Conservation (phyloP, 2,113 vertebrate genomes). For the Octodon degus region DNA sequence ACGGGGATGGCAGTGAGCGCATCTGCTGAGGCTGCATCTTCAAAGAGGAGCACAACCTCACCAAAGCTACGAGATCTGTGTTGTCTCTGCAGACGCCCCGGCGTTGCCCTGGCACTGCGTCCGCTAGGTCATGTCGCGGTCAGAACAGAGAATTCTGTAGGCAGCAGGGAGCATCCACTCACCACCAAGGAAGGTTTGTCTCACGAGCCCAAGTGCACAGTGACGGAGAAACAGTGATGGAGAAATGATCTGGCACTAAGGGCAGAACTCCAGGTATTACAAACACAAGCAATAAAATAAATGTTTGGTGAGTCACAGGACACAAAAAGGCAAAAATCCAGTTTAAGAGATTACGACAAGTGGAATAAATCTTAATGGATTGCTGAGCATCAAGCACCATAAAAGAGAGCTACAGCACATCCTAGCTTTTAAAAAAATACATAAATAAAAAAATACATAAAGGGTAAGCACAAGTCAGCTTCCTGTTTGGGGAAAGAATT, state of each 20-base stretch:
- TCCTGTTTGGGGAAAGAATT: neutral
- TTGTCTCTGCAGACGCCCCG: fast-evolving
- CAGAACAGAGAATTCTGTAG: neutral
- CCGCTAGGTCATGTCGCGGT: neutral
- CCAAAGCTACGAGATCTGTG: fast-evolving
- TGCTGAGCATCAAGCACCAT: neutral
- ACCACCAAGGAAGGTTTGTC: neutral
- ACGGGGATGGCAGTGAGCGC: neutral
- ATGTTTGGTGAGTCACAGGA: neutral
- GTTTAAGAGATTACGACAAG: neutral
- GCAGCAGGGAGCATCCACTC: neutral
- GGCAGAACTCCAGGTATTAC: neutral
- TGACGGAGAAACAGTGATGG: neutral
- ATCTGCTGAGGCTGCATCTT: fast-evolving
- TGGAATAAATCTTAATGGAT: neutral
- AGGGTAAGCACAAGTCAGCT: neutral
- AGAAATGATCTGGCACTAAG: neutral
- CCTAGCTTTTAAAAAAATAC: neutral
- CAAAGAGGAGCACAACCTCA: fast-evolving
- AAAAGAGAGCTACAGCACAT: neutral
- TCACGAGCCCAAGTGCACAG: fast-evolving
- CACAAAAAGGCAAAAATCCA: constrained; percentile 33
- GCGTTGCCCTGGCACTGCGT: fast-evolving
- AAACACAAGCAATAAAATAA: neutral
- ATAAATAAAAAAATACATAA: neutral